Conservation (phyloP, 2,888 invertebrate species). For the Nymphalis c-album region DNA sequence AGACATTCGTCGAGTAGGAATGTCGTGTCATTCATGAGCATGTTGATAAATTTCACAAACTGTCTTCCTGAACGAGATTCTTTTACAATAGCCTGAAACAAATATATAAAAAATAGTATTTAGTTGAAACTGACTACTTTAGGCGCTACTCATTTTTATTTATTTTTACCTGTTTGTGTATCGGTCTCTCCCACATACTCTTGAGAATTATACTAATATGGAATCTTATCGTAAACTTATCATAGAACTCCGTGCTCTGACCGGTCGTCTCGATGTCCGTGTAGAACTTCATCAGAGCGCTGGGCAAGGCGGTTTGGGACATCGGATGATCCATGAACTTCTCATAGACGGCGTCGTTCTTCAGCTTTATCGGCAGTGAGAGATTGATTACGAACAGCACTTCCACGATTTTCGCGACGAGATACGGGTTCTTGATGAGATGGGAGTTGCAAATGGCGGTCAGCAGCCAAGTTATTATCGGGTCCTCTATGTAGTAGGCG, state of each 20-base stretch:
- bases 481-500: conserved; percentile 88
- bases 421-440: conserved; percentile 97
- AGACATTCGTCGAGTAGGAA: conserved; percentile 96
- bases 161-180: conserved; percentile 83
- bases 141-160: not conserved
- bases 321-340: conserved; percentile 92
- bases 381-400: conserved; percentile 91
- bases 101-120: conserved; percentile 25
- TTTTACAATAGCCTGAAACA: conserved; percentile 87
- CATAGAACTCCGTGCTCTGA: conserved; percentile 98
- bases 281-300: conserved; percentile 98
- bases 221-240: conserved; percentile 99
- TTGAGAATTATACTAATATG: conserved; percentile 98
- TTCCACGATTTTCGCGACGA: conserved; percentile 97
- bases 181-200: conserved; percentile 95
- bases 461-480: conserved; percentile 93
- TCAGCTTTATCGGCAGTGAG: conserved; percentile 78
- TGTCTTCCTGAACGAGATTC: conserved; percentile 95
- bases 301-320: conserved; percentile 88
- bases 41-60: conserved; percentile 97
- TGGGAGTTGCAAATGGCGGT: conserved; percentile 94
- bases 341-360: conserved; percentile 81
- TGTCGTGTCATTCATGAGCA: conserved; percentile 99
- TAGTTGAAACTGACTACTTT: not conserved
- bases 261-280: conserved; percentile 99